Conservation (phyloP, 2,797 vertebrate genomes). For the Champsocephalus esox region DNA sequence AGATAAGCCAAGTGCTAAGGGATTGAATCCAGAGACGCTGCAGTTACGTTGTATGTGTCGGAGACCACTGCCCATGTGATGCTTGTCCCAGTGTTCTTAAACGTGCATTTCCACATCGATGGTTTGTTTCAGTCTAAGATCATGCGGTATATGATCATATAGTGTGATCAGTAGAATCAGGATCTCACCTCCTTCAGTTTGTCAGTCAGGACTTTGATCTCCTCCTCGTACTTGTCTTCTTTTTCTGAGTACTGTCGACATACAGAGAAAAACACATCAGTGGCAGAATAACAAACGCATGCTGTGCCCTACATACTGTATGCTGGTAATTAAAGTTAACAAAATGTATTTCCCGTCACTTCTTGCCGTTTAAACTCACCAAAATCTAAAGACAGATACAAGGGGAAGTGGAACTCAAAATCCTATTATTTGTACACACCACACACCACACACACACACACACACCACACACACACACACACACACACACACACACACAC, state of each 20-base stretch:
- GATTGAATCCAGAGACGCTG: neutral
- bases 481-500: neutral
- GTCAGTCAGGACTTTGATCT: constrained; percentile 95
- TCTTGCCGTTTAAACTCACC: constrained; percentile 17
- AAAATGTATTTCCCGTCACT: constrained; percentile 18
- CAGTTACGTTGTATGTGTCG: too few relatives aligned
- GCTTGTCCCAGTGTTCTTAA: neutral
- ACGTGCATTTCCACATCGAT: neutral
- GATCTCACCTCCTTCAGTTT: constrained; percentile 87
- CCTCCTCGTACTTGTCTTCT: constrained; percentile 99
- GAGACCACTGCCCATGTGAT: neutral
- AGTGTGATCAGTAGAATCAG: neutral
- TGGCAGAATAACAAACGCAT: constrained; percentile 4
- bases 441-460: neutral
- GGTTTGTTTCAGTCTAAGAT: neutral
- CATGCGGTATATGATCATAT: neutral
- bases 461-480: too few relatives aligned
- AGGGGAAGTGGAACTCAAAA: constrained; percentile 49
- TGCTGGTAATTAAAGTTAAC: too few relatives aligned
- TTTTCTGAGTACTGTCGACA: constrained; percentile 95
- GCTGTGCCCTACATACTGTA: neutral
- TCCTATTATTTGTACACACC: constrained; percentile 13
- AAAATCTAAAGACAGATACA: constrained; percentile 38
- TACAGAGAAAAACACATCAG: constrained; percentile 25
- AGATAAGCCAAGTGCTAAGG: too few relatives aligned